Evolutionary conservation across 2,113 vertebrate genomes (phyloP).

Genomic region (Rhinichthys klamathensis): DNA sequence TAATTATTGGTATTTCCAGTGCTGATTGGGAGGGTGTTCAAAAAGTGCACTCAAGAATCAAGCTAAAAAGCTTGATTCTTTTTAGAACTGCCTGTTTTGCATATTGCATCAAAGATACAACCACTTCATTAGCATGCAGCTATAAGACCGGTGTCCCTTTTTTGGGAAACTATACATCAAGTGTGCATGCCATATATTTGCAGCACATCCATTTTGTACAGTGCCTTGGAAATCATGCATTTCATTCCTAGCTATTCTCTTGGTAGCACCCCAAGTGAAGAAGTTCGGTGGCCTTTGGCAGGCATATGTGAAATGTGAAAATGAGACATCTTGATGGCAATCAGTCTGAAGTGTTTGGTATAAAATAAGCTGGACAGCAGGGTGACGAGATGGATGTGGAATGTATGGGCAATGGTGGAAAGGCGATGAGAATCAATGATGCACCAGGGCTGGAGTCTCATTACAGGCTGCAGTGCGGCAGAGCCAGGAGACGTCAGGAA

Average conservation of each 20-base stretch:
- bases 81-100: background rate
- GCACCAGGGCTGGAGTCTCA: slow-evolving; percentile 9
- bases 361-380: background rate
- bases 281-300: background rate
- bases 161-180: background rate
- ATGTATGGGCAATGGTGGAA: slow-evolving; percentile 1
- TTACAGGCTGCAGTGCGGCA: slow-evolving; percentile 40
- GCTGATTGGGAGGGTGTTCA: background rate
- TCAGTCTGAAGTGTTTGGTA: slow-evolving; percentile 14
- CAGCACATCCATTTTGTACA: background rate
- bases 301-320: slow-evolving; percentile 24
- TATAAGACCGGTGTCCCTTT: background rate
- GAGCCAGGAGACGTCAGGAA: slow-evolving; percentile 36
- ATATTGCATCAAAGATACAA: background rate
- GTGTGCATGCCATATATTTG: background rate
- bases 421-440: slow-evolving; percentile 13
- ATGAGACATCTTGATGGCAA: slow-evolving; percentile 37
- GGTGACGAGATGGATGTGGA: slow-evolving; percentile 24
- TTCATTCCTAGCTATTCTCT: slow-evolving; percentile 1
- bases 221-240: background rate
- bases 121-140: background rate
- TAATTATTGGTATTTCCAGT: slow-evolving; percentile 27
- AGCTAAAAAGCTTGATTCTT: background rate
- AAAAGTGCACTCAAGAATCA: background rate
- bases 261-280: background rate